A percentile compares a stretch with the other conserved stretches of the same genome.
These are phyloP conservation scores for Orchesella cincta DNA, from an alignment of 1,140 invertebrate genomes.

Conservation along the genomic window DNA sequence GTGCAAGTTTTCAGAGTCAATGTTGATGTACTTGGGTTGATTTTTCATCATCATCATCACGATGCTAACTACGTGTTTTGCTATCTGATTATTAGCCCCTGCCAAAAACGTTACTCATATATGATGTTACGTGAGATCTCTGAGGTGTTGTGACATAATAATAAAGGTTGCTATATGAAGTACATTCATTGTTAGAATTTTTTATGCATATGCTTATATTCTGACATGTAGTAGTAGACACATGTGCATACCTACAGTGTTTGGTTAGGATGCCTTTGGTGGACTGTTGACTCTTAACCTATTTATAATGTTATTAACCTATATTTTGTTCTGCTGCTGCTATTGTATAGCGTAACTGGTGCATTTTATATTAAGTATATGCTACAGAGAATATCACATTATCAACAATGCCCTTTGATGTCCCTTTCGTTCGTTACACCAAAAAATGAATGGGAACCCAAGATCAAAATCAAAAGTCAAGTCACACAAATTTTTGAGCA, in stretches of 20 bases:
- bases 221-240: background rate
- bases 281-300: conserved; percentile 14
- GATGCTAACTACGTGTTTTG: background rate
- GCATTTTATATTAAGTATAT: background rate
- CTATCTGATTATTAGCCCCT: background rate
- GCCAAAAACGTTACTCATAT: background rate
- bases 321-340: background rate
- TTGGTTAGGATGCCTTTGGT: background rate
- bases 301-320: conserved; percentile 24
- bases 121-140: background rate
- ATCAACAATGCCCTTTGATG: background rate
- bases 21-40: background rate
- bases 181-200: background rate
- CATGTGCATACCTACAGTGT: background rate
- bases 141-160: background rate
- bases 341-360: background rate
- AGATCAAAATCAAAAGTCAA: background rate
- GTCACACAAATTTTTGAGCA: background rate
- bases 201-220: background rate
- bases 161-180: background rate
- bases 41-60: background rate
- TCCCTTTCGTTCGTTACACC: background rate
- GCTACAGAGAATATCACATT: background rate
- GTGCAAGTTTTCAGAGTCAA: conserved; percentile 14
- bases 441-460: background rate